phyloP scores from a whole-genome alignment of 2,888 invertebrate genomes.

The Apamea anceps region DNA sequence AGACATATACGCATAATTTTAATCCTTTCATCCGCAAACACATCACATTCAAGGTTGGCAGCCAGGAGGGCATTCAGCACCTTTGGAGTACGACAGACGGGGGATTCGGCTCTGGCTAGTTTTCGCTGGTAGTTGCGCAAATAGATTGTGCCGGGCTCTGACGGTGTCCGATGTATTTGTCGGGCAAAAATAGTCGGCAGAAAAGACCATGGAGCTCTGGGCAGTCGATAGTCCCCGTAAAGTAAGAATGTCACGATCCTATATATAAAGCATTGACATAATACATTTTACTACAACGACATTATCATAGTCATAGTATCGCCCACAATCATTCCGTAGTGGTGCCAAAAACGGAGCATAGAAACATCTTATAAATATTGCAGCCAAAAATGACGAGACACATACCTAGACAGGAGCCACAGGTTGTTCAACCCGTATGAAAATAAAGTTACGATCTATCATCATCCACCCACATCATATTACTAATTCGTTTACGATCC shows the following conservation, averaged over 20 bases:
- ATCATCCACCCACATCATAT: conserved; percentile 83
- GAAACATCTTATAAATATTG: conserved; percentile 42
- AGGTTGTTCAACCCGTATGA: conserved; percentile 84
- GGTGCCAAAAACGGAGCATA: conserved; percentile 42
- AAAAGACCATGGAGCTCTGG: too few species aligned
- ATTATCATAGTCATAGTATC: conserved; percentile 35
- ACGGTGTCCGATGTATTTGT: too few species aligned
- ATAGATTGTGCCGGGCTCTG: too few species aligned
- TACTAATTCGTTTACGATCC: conserved; percentile 86
- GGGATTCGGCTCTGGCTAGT: too few species aligned
- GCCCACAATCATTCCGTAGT: conserved; percentile 37
- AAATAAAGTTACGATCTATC: conserved; percentile 87
- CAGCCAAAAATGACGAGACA: conserved; percentile 47
- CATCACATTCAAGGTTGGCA: too few species aligned
- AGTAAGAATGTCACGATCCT: neutral
- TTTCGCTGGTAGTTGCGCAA: too few species aligned
- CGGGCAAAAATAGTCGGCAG: too few species aligned
- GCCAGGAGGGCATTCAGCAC: too few species aligned
- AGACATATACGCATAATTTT: too few species aligned
- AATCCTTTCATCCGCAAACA: too few species aligned
- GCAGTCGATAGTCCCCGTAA: too few species aligned
- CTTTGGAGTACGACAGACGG: too few species aligned
- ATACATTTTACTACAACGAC: conserved; percentile 22
- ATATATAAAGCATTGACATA: neutral
- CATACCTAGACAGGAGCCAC: conserved; percentile 41